A percentile compares a stretch with the other conserved stretches of the same genome.
Evolutionary conservation across 1,140 invertebrate species (phyloP).

Genomic region (Drosophila seguyi): DNA sequence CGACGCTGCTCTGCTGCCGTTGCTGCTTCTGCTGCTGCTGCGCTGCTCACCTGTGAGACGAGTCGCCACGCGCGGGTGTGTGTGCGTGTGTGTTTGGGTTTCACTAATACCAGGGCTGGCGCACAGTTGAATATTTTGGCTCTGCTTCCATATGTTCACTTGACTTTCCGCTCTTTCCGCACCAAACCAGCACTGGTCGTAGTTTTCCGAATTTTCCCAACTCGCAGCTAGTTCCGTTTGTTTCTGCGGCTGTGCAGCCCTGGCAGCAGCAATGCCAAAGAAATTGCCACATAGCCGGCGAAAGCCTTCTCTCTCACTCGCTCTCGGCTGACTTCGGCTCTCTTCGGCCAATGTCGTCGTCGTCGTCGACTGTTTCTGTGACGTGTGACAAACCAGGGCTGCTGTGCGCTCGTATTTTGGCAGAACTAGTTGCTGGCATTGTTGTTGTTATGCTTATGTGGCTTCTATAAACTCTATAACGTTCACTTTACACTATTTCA

Average conservation of each 20-base stretch:
- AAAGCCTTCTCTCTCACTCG: conserved; percentile 47
- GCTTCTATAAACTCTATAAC: not conserved
- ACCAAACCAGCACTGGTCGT: not conserved
- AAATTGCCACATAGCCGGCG: conserved; percentile 71
- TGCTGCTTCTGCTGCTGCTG: conserved; percentile 15
- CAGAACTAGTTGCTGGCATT: conserved; percentile 1
- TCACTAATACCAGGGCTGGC: conserved; percentile 26
- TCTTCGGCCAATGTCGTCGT: conserved; percentile 5
- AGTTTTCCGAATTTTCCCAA: conserved; percentile 4
- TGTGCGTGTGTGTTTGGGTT: conserved; percentile 23
- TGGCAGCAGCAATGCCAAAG: conserved; percentile 11
- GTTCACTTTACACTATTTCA: not conserved
- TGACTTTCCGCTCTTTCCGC: not conserved
- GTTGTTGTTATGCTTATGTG: not conserved
- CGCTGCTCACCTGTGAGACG: not conserved
- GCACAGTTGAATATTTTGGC: not conserved
- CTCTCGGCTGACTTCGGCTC: conserved; percentile 26
- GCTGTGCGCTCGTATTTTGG: not conserved
- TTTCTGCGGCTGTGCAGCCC: not conserved
- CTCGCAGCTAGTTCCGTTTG: not conserved
- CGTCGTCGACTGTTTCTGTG: conserved; percentile 10
- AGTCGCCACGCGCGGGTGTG: not conserved
- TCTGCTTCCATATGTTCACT: conserved; percentile 12
- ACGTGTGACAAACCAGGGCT: conserved; percentile 17
- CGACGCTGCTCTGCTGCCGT: conserved; percentile 26